Evolutionary conservation across 2,113 vertebrate species (phyloP).

Genomic region (Catharus fuscescens): DNA sequence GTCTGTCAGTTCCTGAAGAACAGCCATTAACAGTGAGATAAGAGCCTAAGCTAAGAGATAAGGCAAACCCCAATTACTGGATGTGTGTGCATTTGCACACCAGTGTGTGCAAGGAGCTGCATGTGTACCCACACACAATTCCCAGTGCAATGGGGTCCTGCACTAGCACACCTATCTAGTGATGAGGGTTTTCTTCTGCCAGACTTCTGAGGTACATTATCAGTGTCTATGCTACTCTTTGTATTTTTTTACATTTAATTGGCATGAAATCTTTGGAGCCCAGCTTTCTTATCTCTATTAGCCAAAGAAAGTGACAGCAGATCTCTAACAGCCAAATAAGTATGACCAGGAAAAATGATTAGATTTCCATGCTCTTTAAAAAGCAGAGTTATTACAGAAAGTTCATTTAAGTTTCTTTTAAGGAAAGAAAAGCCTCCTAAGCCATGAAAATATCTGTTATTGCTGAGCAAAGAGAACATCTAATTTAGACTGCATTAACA

Average conservation of each 20-base stretch:
- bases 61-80: not conserved
- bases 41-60: not conserved
- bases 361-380: not conserved
- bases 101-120: not conserved
- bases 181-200: not conserved
- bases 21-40: not conserved
- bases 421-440: not conserved
- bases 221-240: not conserved
- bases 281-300: not conserved
- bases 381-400: not conserved
- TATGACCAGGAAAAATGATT: not conserved
- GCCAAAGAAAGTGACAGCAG: not conserved
- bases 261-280: not conserved
- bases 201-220: not conserved
- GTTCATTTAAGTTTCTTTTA: not conserved
- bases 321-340: not conserved
- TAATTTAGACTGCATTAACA: not conserved
- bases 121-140: not conserved
- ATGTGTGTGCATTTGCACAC: not conserved
- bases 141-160: not conserved
- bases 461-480: not conserved
- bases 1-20: slow-evolving; percentile 3
- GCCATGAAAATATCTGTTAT: not conserved
- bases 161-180: not conserved
- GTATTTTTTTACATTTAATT: slow-evolving; percentile 8